A percentile compares a stretch with the other conserved stretches of the same genome.
phyloP scores from a whole-genome alignment of 92 coral and sea anemone genomes.

The Plumapathes pennacea region DNA sequence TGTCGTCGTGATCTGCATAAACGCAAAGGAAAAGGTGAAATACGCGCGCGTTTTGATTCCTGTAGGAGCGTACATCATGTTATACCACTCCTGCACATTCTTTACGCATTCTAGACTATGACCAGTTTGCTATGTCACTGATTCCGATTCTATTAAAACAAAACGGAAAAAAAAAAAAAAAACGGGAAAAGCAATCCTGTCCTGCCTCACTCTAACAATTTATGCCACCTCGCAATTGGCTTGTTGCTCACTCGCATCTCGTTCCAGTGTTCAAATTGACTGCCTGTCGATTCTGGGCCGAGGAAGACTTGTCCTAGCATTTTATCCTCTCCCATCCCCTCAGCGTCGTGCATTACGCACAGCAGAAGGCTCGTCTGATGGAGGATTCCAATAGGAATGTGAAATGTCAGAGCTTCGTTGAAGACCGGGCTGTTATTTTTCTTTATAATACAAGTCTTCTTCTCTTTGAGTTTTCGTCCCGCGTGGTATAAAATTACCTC shows the following conservation, averaged over 20 bases:
- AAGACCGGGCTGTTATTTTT: slow-evolving; percentile 73
- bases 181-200: too few relatives aligned
- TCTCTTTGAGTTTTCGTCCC: slow-evolving; percentile 66
- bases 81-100: too few relatives aligned
- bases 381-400: slow-evolving; percentile 76
- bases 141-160: too few relatives aligned
- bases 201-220: slow-evolving; percentile 58
- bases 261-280: slow-evolving; percentile 96
- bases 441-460: slow-evolving; percentile 50
- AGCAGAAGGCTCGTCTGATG: slow-evolving; percentile 81
- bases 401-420: slow-evolving; percentile 90
- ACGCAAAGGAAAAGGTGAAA: too few relatives aligned
- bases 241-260: slow-evolving; percentile 83
- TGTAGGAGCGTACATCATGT: too few relatives aligned
- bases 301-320: slow-evolving; percentile 82
- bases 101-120: too few relatives aligned
- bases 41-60: too few relatives aligned
- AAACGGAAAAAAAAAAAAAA: too few relatives aligned
- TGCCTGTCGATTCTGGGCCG: slow-evolving; percentile 88
- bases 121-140: too few relatives aligned
- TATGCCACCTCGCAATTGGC: slow-evolving; percentile 98
- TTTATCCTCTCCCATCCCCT: slow-evolving; percentile 27
- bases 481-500: slow-evolving; percentile 68
- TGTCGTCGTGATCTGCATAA: too few relatives aligned
- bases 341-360: slow-evolving; percentile 61